Evolutionary conservation across 2,797 vertebrate genomes (phyloP).

Genomic region (Odontamblyopus lacepedii): DNA sequence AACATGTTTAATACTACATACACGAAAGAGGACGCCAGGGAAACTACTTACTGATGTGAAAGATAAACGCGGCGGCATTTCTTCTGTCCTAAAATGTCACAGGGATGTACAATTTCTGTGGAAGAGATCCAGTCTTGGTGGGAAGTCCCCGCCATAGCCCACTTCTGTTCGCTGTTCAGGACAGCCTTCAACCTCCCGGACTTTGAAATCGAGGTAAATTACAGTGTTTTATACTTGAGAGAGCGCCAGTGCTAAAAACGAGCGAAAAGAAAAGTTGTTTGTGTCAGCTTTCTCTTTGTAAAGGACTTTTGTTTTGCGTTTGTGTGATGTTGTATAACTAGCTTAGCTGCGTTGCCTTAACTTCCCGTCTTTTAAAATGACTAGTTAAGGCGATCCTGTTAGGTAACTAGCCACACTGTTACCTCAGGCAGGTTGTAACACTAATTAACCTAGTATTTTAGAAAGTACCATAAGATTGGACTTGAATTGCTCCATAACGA

Average conservation of each 20-base stretch:
- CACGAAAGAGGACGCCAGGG: slow-evolving; percentile 22
- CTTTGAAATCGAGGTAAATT: slow-evolving; percentile 95
- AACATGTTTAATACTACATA: slow-evolving; percentile 44
- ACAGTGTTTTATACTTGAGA: rapidly evolving
- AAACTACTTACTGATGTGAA: slow-evolving; percentile 75
- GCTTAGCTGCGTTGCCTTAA: slow-evolving; percentile 57
- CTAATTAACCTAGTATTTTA: background rate
- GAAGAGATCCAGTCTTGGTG: slow-evolving; percentile 96
- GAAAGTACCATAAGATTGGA: background rate
- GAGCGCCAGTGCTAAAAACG: background rate
- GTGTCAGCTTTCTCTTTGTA: slow-evolving; percentile 59
- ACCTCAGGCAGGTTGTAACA: slow-evolving; percentile 33
- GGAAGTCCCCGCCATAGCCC: slow-evolving; percentile 98
- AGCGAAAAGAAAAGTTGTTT: slow-evolving; percentile 67
- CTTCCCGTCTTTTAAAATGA: slow-evolving; percentile 45
- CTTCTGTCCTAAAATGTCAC: slow-evolving; percentile 80
- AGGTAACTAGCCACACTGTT: slow-evolving; percentile 49
- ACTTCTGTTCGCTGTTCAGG: slow-evolving; percentile 98
- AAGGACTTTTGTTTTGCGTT: background rate
- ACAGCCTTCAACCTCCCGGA: slow-evolving; percentile 94
- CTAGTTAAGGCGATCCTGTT: slow-evolving; percentile 46
- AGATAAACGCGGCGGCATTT: slow-evolving; percentile 35
- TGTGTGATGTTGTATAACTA: slow-evolving; percentile 35
- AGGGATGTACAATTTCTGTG: slow-evolving; percentile 82
- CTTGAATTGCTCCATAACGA: no score